Conservation (phyloP, 2,113 vertebrate genomes). For the Sinocyclocheilus maitianheensis region DNA sequence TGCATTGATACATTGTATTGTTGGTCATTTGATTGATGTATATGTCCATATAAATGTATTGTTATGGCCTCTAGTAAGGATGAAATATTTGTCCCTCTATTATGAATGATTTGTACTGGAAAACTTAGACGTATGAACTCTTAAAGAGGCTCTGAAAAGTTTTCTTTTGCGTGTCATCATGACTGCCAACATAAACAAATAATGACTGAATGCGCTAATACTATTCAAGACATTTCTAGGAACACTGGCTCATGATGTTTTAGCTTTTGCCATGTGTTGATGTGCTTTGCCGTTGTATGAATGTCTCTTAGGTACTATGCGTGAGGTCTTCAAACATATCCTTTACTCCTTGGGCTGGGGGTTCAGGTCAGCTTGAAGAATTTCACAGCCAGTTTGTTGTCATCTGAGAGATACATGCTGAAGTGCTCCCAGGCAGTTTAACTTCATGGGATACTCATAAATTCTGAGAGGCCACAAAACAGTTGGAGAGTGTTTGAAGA, state of each 20-base stretch:
- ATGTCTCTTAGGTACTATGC: constrained; percentile 32
- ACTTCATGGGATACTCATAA: constrained; percentile 44
- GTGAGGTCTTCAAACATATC: constrained; percentile 49
- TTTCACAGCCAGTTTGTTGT: constrained; percentile 50
- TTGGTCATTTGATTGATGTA: background rate
- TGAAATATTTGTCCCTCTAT: background rate
- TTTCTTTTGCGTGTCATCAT: background rate
- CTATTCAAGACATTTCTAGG: constrained; percentile 2
- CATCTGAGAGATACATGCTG: constrained; percentile 24
- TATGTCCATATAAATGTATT: background rate
- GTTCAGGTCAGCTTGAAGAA: constrained; percentile 53
- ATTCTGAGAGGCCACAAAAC: constrained; percentile 25
- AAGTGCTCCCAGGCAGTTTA: constrained; percentile 40
- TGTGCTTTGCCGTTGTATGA: background rate
- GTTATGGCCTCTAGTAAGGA: background rate
- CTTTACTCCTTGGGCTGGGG: constrained; percentile 34
- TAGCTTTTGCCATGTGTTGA: background rate
- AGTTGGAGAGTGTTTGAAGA: constrained; percentile 25
- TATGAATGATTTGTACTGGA: background rate
- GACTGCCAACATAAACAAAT: constrained; percentile 7
- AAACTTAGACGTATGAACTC: background rate
- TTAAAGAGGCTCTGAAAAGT: background rate
- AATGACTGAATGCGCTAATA: background rate
- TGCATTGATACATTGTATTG: background rate
- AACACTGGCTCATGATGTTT: background rate